Percentiles rank a stretch among this genome's conserved stretches.
phyloP scores from a whole-genome alignment of 2,113 vertebrate species.

The Daubentonia madagascariensis region DNA sequence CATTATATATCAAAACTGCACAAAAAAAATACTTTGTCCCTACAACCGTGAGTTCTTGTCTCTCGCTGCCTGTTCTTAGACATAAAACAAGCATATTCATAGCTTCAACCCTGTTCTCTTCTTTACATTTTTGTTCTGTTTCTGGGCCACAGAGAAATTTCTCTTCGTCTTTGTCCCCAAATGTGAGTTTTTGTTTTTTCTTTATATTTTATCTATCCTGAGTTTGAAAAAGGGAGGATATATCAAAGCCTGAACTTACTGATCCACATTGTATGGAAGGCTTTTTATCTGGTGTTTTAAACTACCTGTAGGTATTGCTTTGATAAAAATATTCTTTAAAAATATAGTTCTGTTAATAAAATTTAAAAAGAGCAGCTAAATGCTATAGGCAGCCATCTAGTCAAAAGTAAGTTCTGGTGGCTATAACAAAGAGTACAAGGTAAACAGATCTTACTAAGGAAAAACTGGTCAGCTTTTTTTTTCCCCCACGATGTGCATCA shows the following conservation, averaged over 20 bases:
- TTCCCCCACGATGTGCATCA: neutral
- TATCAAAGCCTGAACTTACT: neutral
- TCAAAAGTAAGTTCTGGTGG: neutral
- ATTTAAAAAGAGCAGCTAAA: neutral
- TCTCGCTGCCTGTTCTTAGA: neutral
- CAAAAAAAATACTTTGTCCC: neutral
- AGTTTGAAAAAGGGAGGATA: neutral
- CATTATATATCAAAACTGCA: neutral
- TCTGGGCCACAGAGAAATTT: neutral
- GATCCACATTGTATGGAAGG: neutral
- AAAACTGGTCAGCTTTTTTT: neutral
- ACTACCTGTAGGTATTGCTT: neutral
- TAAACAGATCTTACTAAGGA: neutral
- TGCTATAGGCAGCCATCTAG: neutral
- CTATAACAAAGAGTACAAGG: neutral
- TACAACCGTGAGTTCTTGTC: neutral
- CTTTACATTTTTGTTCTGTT: neutral
- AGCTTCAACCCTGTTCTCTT: neutral
- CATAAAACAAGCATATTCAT: neutral
- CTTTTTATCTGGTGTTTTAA: neutral
- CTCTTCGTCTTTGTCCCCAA: neutral
- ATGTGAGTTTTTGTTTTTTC: neutral
- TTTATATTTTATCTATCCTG: neutral
- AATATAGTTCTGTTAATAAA: neutral
- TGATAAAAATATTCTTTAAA: conserved; percentile 11